Evolutionary conservation across 2,797 vertebrate genomes (phyloP), one percentile per base, ranked within the genome.

Genomic region (Linurgus olivaceus): DNA sequence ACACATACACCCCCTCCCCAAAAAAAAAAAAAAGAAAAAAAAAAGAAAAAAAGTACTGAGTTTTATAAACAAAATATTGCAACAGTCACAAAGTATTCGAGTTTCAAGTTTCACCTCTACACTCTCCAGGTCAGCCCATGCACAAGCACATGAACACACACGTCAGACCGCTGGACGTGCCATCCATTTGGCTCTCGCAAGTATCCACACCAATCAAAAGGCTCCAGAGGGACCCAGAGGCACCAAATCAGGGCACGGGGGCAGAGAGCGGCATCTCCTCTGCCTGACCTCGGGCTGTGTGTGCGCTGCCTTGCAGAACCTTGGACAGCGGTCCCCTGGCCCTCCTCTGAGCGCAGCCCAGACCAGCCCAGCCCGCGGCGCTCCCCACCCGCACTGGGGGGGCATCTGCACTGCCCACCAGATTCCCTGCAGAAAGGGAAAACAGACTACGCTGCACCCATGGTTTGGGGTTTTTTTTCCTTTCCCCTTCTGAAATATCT

Each of bases 341-440:
- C n/a, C 58, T 10, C 24, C 5, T 7, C 26, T 33, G 33, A 3
- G 9, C 0, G 17, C 26, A 2, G 52, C 21, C 0, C 4, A 47
- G 14, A 1, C 8, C 37, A 11, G 35, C 31, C 20, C 10, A 5
- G 6, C 4, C 70, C 31, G 26, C 17, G 16, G 26, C 21, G 4
- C 66, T 28, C 14, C 28, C 2, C 55, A 3, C 20, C 33, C 24
- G 3, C 38, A 17, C 31, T 16, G 65, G 5, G 7, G 21, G 31
- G 14, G 42, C 44, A 35, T 10, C 28, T 9, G 33, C 18, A 4
- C 26, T 28, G 5, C 54, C 47, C 28, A 6, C 24, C 44, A n/a
- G 7, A 33, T 45, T n/a, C 23, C 35, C 16, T 4, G 5, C 9
- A 17, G 14, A 20, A 48, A n/a, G 6, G 4, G 13, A 24, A 62